Percentiles rank a stretch among this genome's conserved stretches.
Evolutionary conservation across 1,140 invertebrate genomes (phyloP).

Genomic region (Brachionus angularis): DNA sequence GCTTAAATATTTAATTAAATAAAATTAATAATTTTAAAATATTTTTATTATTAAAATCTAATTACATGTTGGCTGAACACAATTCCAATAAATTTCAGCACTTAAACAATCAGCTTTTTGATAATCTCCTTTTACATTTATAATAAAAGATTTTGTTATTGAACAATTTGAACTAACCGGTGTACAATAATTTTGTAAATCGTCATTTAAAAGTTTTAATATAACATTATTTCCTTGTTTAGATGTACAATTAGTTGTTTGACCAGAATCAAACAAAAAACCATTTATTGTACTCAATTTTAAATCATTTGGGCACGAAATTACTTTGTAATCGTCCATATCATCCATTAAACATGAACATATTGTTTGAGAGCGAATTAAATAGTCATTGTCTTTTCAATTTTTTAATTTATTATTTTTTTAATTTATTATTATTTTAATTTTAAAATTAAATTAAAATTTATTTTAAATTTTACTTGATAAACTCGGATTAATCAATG

Average conservation of each 20-base stretch:
- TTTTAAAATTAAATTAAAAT: no score
- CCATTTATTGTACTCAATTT: neutral
- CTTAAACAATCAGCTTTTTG: conserved; percentile 4
- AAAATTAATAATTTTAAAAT: neutral
- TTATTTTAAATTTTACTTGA: no score
- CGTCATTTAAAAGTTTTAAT: neutral
- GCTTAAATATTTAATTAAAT: neutral
- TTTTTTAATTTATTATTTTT: no score
- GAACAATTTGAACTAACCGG: neutral
- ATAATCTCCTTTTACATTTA: conserved; percentile 2
- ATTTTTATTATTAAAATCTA: neutral
- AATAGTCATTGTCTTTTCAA: neutral
- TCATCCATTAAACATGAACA: neutral
- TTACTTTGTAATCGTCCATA: neutral
- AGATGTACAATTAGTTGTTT: neutral
- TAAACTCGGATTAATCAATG: no score
- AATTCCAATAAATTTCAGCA: conserved; percentile 1
- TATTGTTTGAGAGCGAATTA: neutral
- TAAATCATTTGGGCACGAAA: neutral
- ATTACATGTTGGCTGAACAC: neutral
- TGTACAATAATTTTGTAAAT: conserved; percentile 11
- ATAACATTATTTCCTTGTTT: neutral
- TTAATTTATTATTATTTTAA: no score
- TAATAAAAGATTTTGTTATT: conserved; percentile 8
- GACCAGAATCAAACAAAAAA: neutral